Evolutionary conservation across 2,888 invertebrate genomes (phyloP).

Genomic region (Parascotia fuliginaria): DNA sequence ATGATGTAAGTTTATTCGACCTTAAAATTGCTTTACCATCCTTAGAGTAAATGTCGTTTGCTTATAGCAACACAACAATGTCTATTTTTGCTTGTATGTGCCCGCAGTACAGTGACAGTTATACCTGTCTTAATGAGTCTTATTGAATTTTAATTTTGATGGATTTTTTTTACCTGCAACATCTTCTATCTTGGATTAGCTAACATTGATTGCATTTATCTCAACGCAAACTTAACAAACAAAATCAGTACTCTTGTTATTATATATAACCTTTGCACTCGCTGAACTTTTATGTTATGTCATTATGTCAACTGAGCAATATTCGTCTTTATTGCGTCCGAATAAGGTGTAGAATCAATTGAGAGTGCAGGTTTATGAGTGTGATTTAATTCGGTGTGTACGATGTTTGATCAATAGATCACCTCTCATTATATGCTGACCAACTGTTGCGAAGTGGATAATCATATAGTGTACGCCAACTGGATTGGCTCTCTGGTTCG

Average conservation of each 20-base stretch:
- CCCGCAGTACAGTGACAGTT: too few species aligned
- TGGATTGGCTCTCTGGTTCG: not conserved
- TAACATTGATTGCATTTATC: constrained; percentile 14
- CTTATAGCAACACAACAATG: too few species aligned
- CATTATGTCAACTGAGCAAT: not conserved
- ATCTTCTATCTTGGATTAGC: too few species aligned
- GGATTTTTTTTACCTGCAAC: too few species aligned
- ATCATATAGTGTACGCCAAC: constrained; percentile 49
- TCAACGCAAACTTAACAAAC: constrained; percentile 16
- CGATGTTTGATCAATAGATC: constrained; percentile 53
- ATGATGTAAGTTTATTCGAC: too few species aligned
- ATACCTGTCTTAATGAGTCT: too few species aligned
- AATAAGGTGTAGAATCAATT: constrained; percentile 17
- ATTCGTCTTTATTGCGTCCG: not conserved
- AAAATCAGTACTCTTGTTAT: constrained; percentile 31
- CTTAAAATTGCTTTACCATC: too few species aligned
- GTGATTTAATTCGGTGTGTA: constrained; percentile 29
- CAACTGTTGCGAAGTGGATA: constrained; percentile 64
- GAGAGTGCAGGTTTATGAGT: not conserved
- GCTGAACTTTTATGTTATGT: constrained; percentile 25
- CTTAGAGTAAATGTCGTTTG: too few species aligned
- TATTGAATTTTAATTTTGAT: too few species aligned
- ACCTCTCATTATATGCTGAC: constrained; percentile 56
- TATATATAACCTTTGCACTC: constrained; percentile 20
- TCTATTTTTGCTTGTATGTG: too few species aligned